A percentile compares a stretch with the other conserved stretches of the same genome.
These are phyloP conservation scores for Syritta pipiens DNA, from an alignment of 2,888 invertebrate species.

Conservation along the genomic window DNA sequence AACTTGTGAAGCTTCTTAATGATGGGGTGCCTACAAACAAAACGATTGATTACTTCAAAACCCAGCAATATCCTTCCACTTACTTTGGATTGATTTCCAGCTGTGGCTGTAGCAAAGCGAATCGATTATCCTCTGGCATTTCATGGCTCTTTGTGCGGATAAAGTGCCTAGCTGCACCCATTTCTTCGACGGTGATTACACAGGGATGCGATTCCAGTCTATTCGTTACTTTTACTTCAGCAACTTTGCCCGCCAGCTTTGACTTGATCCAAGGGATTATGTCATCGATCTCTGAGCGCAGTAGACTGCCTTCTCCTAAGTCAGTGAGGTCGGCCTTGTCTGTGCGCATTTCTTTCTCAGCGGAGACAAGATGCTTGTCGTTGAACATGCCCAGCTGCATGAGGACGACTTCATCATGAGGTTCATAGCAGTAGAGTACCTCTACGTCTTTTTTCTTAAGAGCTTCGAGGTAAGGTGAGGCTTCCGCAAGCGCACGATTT, in stretches of 20 bases:
- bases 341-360: slow-evolving; percentile 95
- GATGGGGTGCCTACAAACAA: slow-evolving; percentile 94
- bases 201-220: slow-evolving; percentile 95
- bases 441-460: slow-evolving; percentile 92
- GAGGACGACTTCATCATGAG: slow-evolving; percentile 97
- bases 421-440: slow-evolving; percentile 97
- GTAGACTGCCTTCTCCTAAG: slow-evolving; percentile 85
- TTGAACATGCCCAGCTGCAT: slow-evolving; percentile 91
- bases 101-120: slow-evolving; percentile 92
- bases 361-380: slow-evolving; percentile 88
- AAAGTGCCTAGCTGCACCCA: slow-evolving; percentile 97
- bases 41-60: no score
- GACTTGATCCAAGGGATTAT: slow-evolving; percentile 89
- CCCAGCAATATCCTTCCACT: slow-evolving; percentile 72
- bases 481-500: slow-evolving; percentile 94
- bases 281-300: slow-evolving; percentile 87
- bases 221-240: slow-evolving; percentile 90
- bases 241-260: slow-evolving; percentile 88
- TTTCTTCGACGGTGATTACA: slow-evolving; percentile 96
- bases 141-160: slow-evolving; percentile 92
- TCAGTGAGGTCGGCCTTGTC: slow-evolving; percentile 82
- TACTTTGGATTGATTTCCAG: slow-evolving; percentile 96
- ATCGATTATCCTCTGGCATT: slow-evolving; percentile 90
- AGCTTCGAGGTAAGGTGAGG: slow-evolving; percentile 97
- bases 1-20: slow-evolving; percentile 92